Evolutionary conservation across 1,140 invertebrate species (phyloP).

Genomic region (Mercenaria mercenaria): DNA sequence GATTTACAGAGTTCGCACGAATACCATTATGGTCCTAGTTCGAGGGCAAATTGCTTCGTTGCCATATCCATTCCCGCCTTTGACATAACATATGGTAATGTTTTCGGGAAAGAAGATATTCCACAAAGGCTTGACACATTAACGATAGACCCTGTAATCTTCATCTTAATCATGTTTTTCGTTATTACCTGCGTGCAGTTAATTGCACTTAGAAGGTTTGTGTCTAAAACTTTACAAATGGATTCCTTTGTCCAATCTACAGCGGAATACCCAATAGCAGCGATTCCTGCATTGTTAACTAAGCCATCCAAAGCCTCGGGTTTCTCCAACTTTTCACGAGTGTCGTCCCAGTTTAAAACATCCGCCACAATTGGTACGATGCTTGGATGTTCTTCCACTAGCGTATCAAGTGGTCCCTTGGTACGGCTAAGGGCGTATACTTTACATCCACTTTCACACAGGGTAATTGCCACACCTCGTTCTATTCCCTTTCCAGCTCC

Average conservation of each 20-base stretch:
- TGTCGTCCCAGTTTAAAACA: no score
- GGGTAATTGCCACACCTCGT: neutral
- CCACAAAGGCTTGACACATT: conserved; percentile 94
- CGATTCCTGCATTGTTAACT: no score
- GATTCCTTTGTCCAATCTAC: no score
- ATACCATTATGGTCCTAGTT: conserved; percentile 94
- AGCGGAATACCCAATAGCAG: no score
- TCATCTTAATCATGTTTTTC: conserved; percentile 89
- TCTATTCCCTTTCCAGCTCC: conserved; percentile 41
- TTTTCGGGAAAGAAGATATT: conserved; percentile 90
- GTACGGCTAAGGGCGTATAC: conserved; percentile 46
- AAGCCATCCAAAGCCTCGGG: conserved; percentile 89
- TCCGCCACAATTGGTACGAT: no score
- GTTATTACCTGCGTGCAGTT: neutral
- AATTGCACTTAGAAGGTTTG: conserved; percentile 47
- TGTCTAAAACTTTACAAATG: no score
- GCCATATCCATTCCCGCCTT: no score
- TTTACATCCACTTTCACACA: neutral
- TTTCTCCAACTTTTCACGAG: no score
- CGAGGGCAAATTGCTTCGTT: no score
- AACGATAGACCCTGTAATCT: no score
- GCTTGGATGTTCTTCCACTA: neutral
- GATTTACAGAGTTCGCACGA: conserved; percentile 95
- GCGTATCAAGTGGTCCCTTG: neutral
- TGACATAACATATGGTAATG: conserved; percentile 94